Conservation (phyloP, 1,140 invertebrate genomes). For the Ceratitis capitata region DNA sequence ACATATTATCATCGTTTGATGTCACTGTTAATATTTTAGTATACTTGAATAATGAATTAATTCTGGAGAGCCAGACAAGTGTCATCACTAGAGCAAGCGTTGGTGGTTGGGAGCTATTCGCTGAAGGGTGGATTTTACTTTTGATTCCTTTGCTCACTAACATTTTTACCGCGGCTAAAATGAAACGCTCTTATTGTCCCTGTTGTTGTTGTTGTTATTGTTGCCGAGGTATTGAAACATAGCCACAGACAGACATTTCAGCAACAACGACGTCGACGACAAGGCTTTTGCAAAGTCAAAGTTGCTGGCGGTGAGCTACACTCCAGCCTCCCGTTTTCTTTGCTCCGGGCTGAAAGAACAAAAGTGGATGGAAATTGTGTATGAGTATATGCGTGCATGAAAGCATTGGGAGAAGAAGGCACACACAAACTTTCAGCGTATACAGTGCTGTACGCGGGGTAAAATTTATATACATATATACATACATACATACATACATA, state of each 20-base stretch:
- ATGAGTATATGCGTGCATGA: not conserved
- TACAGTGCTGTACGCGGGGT: not conserved
- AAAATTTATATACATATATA: too few species aligned
- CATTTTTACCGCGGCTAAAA: not conserved
- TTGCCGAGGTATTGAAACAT: not conserved
- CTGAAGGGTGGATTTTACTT: not conserved
- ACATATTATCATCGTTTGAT: not conserved
- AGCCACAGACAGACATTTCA: not conserved
- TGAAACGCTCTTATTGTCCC: too few species aligned
- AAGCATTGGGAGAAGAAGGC: not conserved
- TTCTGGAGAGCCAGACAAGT: not conserved
- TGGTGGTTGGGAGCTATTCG: not conserved
- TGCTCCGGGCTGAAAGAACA: not conserved
- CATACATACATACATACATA: too few species aligned
- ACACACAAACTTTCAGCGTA: not conserved
- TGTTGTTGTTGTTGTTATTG: not conserved
- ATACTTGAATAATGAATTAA: constrained; percentile 28
- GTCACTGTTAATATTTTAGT: constrained; percentile 9
- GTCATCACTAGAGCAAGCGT: not conserved
- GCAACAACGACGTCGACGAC: not conserved
- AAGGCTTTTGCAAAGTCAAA: not conserved
- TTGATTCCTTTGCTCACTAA: not conserved
- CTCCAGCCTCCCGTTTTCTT: not conserved
- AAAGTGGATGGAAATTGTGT: constrained; percentile 17
- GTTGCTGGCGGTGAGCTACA: not conserved